These are phyloP conservation scores for Spheniscus mendiculus DNA, from an alignment of 2,113 vertebrate species.

Conservation along the genomic window DNA sequence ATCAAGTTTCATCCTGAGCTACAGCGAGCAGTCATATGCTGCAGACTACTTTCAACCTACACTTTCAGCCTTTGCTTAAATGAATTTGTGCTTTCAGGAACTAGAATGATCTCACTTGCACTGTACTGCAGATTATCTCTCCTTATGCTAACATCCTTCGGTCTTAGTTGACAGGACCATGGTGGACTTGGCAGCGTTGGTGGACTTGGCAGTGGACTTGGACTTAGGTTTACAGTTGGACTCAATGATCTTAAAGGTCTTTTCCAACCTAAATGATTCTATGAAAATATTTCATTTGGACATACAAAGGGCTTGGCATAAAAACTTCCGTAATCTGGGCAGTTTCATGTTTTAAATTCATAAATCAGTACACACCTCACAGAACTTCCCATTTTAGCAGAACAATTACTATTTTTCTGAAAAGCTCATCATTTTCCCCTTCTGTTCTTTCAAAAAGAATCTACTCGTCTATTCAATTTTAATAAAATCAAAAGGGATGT, in stretches of 20 bases:
- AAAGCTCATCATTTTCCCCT: neutral
- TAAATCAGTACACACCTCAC: neutral
- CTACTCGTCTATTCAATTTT: neutral
- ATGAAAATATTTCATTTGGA: neutral
- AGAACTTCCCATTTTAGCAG: neutral
- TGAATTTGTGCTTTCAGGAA: neutral
- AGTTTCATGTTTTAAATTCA: neutral
- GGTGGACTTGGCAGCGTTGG: neutral
- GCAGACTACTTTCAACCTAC: neutral
- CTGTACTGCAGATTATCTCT: neutral
- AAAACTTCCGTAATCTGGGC: neutral
- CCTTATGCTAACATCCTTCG: neutral
- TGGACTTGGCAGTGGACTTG: neutral
- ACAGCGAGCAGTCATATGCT: neutral
- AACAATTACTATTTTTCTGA: neutral
- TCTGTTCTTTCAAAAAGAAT: neutral
- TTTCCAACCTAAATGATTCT: neutral
- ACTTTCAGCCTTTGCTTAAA: neutral
- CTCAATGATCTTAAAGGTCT: neutral
- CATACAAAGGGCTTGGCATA: neutral
- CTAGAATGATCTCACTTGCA: neutral
- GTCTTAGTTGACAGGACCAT: neutral
- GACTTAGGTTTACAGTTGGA: neutral
- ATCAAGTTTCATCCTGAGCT: neutral
- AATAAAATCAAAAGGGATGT: neutral